Percentiles rank a stretch among this genome's conserved stretches.
phyloP scores from a whole-genome alignment of 2,797 vertebrate species.

The Oreochromis mossambicus region DNA sequence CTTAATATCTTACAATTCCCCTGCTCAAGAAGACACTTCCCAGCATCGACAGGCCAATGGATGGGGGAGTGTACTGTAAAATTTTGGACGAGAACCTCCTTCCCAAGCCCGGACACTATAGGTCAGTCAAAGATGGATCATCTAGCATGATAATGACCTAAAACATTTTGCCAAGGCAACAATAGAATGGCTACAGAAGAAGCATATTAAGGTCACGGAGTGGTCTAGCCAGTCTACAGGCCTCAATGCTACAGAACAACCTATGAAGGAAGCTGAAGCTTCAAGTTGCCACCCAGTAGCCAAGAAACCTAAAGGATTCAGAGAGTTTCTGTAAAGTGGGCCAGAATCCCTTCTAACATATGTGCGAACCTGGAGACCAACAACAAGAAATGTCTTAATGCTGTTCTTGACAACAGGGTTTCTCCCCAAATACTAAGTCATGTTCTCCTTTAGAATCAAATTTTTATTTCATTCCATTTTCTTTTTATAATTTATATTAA shows the following conservation, averaged over 20 bases:
- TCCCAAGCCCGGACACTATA: not conserved
- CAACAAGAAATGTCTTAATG: not conserved
- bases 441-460: not conserved
- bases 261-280: not conserved
- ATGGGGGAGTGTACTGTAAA: not conserved
- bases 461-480: not conserved
- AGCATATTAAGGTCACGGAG: not conserved
- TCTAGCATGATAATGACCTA: not conserved
- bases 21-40: not conserved
- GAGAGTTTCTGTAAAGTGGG: fast-evolving
- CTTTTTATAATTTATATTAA: not conserved
- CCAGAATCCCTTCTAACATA: not conserved
- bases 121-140: not conserved
- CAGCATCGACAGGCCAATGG: fast-evolving
- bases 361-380: not conserved
- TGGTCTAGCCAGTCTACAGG: not conserved
- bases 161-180: not conserved
- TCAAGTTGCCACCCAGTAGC: not conserved
- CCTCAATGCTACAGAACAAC: not conserved
- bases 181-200: not conserved
- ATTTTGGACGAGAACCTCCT: not conserved
- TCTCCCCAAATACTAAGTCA: not conserved
- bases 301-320: not conserved
- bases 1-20: not conserved
- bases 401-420: not conserved